A percentile compares a stretch with the other conserved stretches of the same genome.
These are phyloP conservation scores for Drosophila aff. DNA, from an alignment of 1,140 invertebrate species.

Conservation along the genomic window DNA sequence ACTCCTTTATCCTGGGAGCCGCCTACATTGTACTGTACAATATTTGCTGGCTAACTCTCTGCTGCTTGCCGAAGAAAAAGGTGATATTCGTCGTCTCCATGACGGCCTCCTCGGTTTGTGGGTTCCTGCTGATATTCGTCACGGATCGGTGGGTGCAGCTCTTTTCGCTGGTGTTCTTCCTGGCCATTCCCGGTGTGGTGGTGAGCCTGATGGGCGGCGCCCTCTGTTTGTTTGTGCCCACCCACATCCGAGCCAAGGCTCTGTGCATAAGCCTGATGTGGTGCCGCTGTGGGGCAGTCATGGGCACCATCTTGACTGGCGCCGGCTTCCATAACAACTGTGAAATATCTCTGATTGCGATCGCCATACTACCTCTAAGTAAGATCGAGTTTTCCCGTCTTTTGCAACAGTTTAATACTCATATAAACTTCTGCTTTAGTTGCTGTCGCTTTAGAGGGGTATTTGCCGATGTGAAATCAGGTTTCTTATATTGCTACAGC, in stretches of 20 bases:
- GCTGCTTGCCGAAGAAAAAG: conserved; percentile 47
- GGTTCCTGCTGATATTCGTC: conserved; percentile 40
- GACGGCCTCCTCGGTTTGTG: conserved; percentile 42
- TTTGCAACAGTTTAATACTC: background rate
- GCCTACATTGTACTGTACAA: conserved; percentile 59
- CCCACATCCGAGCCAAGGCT: conserved; percentile 56
- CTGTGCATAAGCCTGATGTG: conserved; percentile 69
- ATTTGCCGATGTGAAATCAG: conserved; percentile 39
- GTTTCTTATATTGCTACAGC: background rate
- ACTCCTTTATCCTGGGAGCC: conserved; percentile 52
- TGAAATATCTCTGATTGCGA: conserved; percentile 49
- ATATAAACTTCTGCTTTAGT: conserved; percentile 18
- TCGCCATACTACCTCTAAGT: conserved; percentile 55
- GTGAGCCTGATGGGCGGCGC: conserved; percentile 58
- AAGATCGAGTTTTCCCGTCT: background rate
- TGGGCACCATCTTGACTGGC: conserved; percentile 53
- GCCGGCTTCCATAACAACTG: conserved; percentile 42
- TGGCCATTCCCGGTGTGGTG: conserved; percentile 49
- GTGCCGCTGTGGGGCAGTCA: conserved; percentile 52
- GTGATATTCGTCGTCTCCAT: conserved; percentile 46
- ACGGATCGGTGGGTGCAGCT: conserved; percentile 40
- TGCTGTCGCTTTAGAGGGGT: conserved; percentile 52
- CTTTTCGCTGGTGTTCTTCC: conserved; percentile 41
- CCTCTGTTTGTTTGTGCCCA: conserved; percentile 57
- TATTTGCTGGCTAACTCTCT: conserved; percentile 52